phyloP scores from a whole-genome alignment of 2,113 vertebrate genomes.

The Vulpes ferrilata region DNA sequence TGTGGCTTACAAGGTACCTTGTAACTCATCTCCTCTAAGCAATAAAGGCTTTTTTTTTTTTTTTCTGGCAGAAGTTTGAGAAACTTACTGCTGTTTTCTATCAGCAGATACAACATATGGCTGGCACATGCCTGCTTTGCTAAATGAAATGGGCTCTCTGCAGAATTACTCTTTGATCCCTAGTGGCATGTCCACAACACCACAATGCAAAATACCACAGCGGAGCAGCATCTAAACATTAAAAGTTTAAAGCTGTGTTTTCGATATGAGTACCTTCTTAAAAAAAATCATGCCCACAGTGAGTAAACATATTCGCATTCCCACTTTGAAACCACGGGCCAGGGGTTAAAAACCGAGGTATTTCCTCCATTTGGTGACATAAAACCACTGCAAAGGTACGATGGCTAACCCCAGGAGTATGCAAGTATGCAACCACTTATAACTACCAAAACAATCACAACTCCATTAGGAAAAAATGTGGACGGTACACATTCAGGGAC shows the following conservation, averaged over 20 bases:
- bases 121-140: conserved; percentile 92
- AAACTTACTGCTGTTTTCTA: conserved; percentile 92
- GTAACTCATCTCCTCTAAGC: conserved; percentile 90
- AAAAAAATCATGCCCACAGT: conserved; percentile 84
- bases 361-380: conserved; percentile 83
- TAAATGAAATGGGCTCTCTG: conserved; percentile 89
- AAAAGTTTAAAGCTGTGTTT: conserved; percentile 86
- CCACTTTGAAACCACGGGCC: conserved; percentile 79
- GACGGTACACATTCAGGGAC: conserved; percentile 10
- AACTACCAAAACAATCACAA: conserved; percentile 65
- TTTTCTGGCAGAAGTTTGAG: conserved; percentile 90
- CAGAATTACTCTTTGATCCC: conserved; percentile 92
- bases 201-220: conserved; percentile 92
- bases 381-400: conserved; percentile 73
- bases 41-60: conserved; percentile 86
- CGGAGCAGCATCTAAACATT: conserved; percentile 88
- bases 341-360: conserved; percentile 84
- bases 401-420: conserved; percentile 41
- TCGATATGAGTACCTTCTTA: conserved; percentile 82
- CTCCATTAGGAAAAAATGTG: conserved; percentile 63
- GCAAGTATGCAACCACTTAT: conserved; percentile 29
- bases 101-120: conserved; percentile 94
- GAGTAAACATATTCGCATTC: conserved; percentile 87
- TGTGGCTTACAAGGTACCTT: conserved; percentile 90
- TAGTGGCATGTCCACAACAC: conserved; percentile 91